A percentile compares a stretch with the other conserved stretches of the same genome.
Evolutionary conservation across 2,888 invertebrate species (phyloP).

Genomic region (Mylabris sibirica): DNA sequence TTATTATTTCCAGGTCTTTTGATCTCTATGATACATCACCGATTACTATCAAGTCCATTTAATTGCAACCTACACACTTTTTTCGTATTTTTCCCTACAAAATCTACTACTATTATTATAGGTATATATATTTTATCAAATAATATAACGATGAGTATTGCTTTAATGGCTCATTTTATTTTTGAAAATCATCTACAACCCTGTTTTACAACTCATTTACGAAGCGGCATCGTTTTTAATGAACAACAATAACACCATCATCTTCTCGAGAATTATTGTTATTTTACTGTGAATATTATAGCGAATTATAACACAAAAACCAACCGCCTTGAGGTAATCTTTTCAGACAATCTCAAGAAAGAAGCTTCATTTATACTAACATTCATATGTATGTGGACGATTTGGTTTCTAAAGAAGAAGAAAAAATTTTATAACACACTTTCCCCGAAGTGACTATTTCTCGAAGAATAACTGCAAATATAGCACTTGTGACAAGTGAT

Average conservation of each 20-base stretch:
- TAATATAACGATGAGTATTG: background rate
- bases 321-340: background rate
- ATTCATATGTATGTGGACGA: background rate
- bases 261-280: background rate
- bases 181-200: background rate
- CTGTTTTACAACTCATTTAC: background rate
- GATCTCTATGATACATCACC: slow-evolving; percentile 50
- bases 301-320: background rate
- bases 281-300: background rate
- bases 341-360: background rate
- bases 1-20: slow-evolving; percentile 52
- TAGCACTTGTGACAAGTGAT: slow-evolving; percentile 7
- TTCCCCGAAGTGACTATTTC: background rate
- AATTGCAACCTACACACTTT: slow-evolving; percentile 18
- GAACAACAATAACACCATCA: background rate
- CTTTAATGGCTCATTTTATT: too few species aligned
- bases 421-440: background rate
- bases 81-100: background rate
- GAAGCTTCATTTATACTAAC: background rate
- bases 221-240: too few species aligned
- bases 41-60: slow-evolving; percentile 49
- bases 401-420: background rate
- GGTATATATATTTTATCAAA: slow-evolving; percentile 33
- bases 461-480: background rate
- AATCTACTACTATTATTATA: slow-evolving; percentile 21